These are phyloP conservation scores for Thinocorus orbignyianus DNA, from an alignment of 2,113 vertebrate genomes.

Conservation along the genomic window DNA sequence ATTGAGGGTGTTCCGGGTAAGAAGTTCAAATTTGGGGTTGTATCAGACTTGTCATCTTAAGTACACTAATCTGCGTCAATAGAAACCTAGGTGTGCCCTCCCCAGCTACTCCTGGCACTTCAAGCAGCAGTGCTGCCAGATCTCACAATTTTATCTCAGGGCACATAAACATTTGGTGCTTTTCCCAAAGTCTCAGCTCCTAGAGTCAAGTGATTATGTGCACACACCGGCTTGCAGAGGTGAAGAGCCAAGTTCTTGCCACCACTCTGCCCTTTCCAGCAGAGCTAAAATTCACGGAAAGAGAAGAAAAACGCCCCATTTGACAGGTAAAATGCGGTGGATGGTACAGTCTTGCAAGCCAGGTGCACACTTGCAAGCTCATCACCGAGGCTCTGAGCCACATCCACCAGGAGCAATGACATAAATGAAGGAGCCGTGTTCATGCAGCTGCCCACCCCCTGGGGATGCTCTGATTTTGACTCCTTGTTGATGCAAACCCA, in stretches of 20 bases:
- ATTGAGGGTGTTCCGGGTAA: background rate
- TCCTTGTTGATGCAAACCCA: background rate
- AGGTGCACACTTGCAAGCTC: background rate
- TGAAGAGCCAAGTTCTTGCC: slow-evolving; percentile 21
- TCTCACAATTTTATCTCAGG: slow-evolving; percentile 15
- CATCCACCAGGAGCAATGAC: background rate
- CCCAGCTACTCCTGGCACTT: background rate
- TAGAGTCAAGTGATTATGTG: slow-evolving; percentile 5
- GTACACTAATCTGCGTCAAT: background rate
- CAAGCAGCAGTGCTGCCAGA: background rate
- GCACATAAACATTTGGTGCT: slow-evolving; percentile 4
- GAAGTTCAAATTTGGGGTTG: background rate
- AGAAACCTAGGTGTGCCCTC: background rate
- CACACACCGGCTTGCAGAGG: background rate
- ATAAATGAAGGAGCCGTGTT: background rate
- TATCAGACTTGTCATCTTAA: slow-evolving; percentile 7
- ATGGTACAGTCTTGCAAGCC: background rate
- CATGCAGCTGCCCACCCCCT: background rate
- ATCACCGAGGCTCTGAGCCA: background rate
- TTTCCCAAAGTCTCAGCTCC: slow-evolving; percentile 31
- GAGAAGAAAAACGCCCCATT: background rate
- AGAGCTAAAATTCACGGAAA: background rate
- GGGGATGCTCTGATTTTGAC: background rate
- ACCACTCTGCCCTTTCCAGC: background rate
- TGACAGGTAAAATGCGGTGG: background rate